Evolutionary conservation across 2,888 invertebrate species (phyloP).

Genomic region (Tinea semifulvella): DNA sequence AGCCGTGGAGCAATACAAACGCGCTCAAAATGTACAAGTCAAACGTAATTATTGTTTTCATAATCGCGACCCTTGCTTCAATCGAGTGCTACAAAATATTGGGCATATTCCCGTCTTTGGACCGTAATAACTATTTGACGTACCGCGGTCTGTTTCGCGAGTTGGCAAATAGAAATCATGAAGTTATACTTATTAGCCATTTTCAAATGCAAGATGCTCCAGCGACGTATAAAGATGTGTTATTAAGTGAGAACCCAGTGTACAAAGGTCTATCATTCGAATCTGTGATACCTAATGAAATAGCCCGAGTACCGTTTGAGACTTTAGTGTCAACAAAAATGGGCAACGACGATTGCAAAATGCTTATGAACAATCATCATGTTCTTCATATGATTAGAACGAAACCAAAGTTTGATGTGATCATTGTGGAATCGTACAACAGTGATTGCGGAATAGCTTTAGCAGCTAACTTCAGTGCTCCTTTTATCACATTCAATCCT

Average conservation of each 20-base stretch:
- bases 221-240: conserved; percentile 63
- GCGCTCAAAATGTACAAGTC: conserved; percentile 26
- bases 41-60: conserved; percentile 7
- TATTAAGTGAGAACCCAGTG: conserved; percentile 48
- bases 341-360: conserved; percentile 59
- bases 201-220: conserved; percentile 54
- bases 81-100: conserved; percentile 54
- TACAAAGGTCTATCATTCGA: conserved; percentile 53
- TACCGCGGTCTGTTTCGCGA: conserved; percentile 58
- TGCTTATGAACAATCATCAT: conserved; percentile 57
- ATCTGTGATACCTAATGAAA: conserved; percentile 54
- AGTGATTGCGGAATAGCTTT: conserved; percentile 77
- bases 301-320: conserved; percentile 56
- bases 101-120: conserved; percentile 61
- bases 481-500: conserved; percentile 68
- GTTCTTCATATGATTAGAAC: conserved; percentile 59
- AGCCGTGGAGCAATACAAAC: conserved; percentile 42
- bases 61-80: conserved; percentile 31
- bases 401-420: conserved; percentile 70
- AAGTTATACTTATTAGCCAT: conserved; percentile 63
- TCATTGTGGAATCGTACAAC: conserved; percentile 78
- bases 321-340: conserved; percentile 54
- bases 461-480: conserved; percentile 71
- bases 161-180: conserved; percentile 57
- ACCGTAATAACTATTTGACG: conserved; percentile 59